Base-by-base conservation (phyloP, 2,888 invertebrate species). In the Leucozona laternaria region DNA sequence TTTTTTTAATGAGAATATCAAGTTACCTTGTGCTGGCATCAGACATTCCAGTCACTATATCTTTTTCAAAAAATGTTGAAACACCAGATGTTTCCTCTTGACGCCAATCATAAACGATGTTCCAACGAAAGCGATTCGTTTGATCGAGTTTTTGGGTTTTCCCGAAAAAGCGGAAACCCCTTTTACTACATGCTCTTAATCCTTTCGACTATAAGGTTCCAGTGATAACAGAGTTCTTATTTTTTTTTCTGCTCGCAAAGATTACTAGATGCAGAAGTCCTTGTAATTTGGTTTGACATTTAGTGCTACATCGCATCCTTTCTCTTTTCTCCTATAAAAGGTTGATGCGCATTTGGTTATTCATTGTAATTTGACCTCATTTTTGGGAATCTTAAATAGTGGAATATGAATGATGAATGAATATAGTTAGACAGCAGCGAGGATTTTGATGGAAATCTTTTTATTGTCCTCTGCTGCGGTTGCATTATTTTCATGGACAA, bases 281-380 rank as follows among this genome's bases (percentile, higher is more conserved):
- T 64, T 75, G 86, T 86, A 86, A 86, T 86, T 79, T 79, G 86
- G 82, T 86, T 75, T 82, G 82, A 79, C 86, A 70, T 86, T 82
- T 86, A 86, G 77, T 81, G 76, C 48, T 57, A 34, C 58, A 45
- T n/a, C 20, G 60, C 48, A 70, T 70, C 70, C 55, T 78, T 77
- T 71, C 20, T 11, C n/a, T 45, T 25, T 68, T 25, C 11, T 58
- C 4, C 25, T 28, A 4, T 43, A 40, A 62, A 48, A 45, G 64
- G 70, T 40, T 73, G 37, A 60, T 60, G 80, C 62, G 73, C 81
- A 86, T 86, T 85, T 85, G 31, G 71, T 66, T 79, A 73, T 82
- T 76, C 71, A 75, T 79, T 86, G 78, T 79, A 86, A 86, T 79
- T 82, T 82, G 86, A 86, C 82, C 82, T 79, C 86, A 86, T 81